Conservation (phyloP, 2,888 invertebrate species). For the Agelastica alni region DNA sequence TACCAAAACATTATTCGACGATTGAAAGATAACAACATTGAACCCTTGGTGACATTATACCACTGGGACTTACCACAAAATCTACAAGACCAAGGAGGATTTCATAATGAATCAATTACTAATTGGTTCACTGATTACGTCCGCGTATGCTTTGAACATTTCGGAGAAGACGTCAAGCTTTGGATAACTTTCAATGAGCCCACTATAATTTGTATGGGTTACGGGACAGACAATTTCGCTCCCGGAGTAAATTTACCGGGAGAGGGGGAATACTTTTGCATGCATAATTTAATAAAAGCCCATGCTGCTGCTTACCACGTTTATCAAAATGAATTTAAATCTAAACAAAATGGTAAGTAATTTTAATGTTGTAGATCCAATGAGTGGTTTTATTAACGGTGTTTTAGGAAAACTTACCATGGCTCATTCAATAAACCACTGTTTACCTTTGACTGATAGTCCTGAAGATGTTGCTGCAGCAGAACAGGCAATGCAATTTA, state of each 20-base stretch:
- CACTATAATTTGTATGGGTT: conserved; percentile 31
- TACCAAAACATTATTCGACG: conserved; percentile 41
- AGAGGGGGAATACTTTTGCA: conserved; percentile 60
- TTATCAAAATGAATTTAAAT: conserved; percentile 53
- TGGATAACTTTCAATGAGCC: conserved; percentile 44
- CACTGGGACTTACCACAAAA: no score
- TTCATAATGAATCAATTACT: conserved; percentile 34
- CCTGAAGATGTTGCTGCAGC: conserved; percentile 60
- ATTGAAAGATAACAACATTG: conserved; percentile 59
- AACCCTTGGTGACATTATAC: conserved; percentile 62
- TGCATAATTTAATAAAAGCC: conserved; percentile 56
- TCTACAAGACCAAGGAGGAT: conserved; percentile 58
- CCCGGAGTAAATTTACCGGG: conserved; percentile 13
- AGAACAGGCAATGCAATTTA: conserved; percentile 53
- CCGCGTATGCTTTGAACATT: conserved; percentile 35
- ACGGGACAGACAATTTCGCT: conserved; percentile 18
- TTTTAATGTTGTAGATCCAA: background rate
- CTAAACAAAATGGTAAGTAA: conserved; percentile 36
- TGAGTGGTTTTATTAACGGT: background rate
- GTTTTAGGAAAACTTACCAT: conserved; percentile 57
- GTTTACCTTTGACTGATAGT: conserved; percentile 58
- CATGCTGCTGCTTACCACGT: conserved; percentile 57
- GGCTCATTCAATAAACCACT: conserved; percentile 61
- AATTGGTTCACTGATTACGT: conserved; percentile 40
- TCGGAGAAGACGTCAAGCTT: conserved; percentile 40